Evolutionary conservation across 2,888 invertebrate genomes (phyloP).

Genomic region (Scaptomyza polygonia): DNA sequence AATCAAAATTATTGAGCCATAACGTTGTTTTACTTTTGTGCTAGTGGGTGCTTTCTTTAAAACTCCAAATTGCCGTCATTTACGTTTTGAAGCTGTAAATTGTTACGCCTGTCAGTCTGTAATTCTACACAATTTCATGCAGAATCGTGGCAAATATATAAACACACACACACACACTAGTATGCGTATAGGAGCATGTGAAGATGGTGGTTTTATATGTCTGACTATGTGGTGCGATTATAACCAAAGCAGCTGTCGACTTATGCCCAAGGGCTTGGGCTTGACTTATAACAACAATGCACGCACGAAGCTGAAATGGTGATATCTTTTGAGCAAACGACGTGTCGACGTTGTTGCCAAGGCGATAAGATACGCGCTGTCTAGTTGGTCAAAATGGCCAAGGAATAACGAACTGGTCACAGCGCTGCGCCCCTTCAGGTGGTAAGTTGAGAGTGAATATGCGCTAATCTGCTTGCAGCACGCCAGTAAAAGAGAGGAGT

Average conservation of each 20-base stretch:
- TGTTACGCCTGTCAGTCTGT: slow-evolving; percentile 1
- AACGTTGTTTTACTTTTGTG: background rate
- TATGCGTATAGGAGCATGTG: background rate
- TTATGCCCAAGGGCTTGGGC: slow-evolving; percentile 28
- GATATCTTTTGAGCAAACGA: slow-evolving; percentile 73
- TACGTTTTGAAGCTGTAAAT: slow-evolving; percentile 7
- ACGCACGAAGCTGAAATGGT: slow-evolving; percentile 55
- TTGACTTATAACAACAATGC: slow-evolving; percentile 56
- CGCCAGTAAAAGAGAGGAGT: slow-evolving; percentile 60
- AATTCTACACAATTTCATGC: slow-evolving; percentile 8
- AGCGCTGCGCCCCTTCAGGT: slow-evolving; percentile 37
- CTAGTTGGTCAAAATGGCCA: slow-evolving; percentile 63
- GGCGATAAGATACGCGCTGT: slow-evolving; percentile 73
- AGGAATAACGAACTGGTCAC: slow-evolving; percentile 39
- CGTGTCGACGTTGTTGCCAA: slow-evolving; percentile 72
- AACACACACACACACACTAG: background rate
- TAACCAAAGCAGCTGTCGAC: slow-evolving; percentile 50
- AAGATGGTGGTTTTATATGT: background rate
- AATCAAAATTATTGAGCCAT: too few relatives aligned
- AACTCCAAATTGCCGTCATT: slow-evolving; percentile 3
- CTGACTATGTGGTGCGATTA: slow-evolving; percentile 25
- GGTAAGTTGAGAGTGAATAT: slow-evolving; percentile 56
- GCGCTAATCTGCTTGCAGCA: slow-evolving; percentile 75
- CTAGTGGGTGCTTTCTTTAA: background rate
- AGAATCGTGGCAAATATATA: background rate